phyloP scores from a whole-genome alignment of 2,888 invertebrate genomes.

The Rhingia rostrata region DNA sequence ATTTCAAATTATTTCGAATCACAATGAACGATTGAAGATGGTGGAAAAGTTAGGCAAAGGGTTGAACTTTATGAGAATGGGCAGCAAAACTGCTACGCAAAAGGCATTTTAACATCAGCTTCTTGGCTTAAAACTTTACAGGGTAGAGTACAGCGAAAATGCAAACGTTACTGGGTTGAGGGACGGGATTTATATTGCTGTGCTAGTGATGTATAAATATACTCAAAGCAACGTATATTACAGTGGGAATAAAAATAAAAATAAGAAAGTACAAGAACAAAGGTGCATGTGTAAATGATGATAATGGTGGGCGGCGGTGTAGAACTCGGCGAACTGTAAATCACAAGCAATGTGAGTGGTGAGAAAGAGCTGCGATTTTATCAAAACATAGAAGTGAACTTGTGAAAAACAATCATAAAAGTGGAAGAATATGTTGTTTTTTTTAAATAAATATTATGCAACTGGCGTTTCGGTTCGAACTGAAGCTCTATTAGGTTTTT shows the following conservation, averaged over 20 bases:
- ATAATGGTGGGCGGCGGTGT: constrained; percentile 2
- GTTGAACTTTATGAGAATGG: constrained; percentile 17
- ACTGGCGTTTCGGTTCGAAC: neutral
- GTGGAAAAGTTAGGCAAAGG: constrained; percentile 29
- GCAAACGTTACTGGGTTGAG: constrained; percentile 28
- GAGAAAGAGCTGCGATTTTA: constrained; percentile 38
- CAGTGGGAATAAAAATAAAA: neutral
- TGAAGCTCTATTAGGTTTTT: too few species aligned
- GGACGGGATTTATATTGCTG: constrained; percentile 37
- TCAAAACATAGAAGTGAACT: constrained; percentile 37
- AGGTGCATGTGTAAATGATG: constrained; percentile 51
- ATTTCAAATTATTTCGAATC: constrained; percentile 44
- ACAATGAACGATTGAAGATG: constrained; percentile 33
- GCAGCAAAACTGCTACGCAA: neutral
- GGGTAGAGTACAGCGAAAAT: constrained; percentile 16
- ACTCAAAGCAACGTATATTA: constrained; percentile 36
- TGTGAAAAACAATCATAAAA: constrained; percentile 8
- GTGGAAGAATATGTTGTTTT: neutral
- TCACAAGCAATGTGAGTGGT: constrained; percentile 43
- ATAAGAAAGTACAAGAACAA: constrained; percentile 18
- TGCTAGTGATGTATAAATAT: constrained; percentile 25
- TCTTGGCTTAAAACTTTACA: constrained; percentile 33
- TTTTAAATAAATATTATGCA: too few species aligned
- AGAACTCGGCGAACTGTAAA: constrained; percentile 52
- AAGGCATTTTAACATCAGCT: constrained; percentile 32